Evolutionary conservation across 1,140 invertebrate genomes (phyloP).

Genomic region (Tetraneura akinire): DNA sequence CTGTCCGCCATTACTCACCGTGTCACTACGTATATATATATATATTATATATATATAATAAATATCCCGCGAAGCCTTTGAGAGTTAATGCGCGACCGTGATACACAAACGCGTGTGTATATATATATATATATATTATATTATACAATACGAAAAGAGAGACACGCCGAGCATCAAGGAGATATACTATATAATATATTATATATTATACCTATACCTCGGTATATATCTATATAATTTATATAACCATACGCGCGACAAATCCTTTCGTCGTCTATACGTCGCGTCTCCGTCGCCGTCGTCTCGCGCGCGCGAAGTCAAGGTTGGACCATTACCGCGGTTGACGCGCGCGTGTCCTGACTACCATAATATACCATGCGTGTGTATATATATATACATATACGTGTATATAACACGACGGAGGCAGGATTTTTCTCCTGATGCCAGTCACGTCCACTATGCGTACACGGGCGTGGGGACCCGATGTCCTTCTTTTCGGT

Average conservation of each 20-base stretch:
- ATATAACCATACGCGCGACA: no score
- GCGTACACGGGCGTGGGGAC: neutral
- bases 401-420: no score
- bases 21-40: neutral
- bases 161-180: no score
- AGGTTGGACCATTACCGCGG: slow-evolving; percentile 43
- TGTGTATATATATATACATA: no score
- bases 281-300: no score
- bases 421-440: slow-evolving; percentile 25
- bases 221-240: no score
- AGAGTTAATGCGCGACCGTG: neutral
- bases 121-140: neutral
- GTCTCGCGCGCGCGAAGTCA: slow-evolving; percentile 11
- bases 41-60: no score
- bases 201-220: no score
- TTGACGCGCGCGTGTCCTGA: slow-evolving; percentile 23
- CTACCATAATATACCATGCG: neutral
- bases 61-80: neutral
- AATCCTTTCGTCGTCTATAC: slow-evolving; percentile 7
- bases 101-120: neutral
- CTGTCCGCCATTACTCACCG: neutral
- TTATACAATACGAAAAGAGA: no score
- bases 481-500: slow-evolving; percentile 39
- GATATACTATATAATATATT: no score
- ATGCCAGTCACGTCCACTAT: slow-evolving; percentile 28